Evolutionary conservation across 2,888 invertebrate genomes (phyloP).

Genomic region (Operophtera brumata): DNA sequence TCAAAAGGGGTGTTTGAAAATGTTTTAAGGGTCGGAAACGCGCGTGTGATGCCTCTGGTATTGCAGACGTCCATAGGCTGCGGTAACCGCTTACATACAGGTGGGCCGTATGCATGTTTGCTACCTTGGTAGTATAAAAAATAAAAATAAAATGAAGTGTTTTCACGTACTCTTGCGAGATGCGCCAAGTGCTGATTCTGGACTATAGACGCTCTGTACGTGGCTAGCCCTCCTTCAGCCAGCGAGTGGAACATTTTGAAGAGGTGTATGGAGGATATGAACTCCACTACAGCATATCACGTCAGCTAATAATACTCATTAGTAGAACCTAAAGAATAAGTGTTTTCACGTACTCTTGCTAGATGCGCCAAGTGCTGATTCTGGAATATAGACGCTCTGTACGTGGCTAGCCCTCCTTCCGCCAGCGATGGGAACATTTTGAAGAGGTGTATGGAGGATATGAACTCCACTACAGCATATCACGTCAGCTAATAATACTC

Average conservation of each 20-base stretch:
- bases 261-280: constrained; percentile 96
- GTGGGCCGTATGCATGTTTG: too few species aligned
- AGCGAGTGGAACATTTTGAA: constrained; percentile 98
- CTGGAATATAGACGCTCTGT: constrained; percentile 98
- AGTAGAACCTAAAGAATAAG: too few species aligned
- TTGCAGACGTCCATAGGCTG: too few species aligned
- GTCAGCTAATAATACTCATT: too few species aligned
- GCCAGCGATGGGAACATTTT: constrained; percentile 97
- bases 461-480: constrained; percentile 98
- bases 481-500: too few species aligned
- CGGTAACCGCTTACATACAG: too few species aligned
- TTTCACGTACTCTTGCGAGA: constrained; percentile 86
- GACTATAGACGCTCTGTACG: constrained; percentile 97
- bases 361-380: constrained; percentile 98
- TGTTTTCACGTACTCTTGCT: constrained; percentile 84
- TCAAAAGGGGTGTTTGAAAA: too few species aligned
- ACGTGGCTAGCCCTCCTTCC: constrained; percentile 98
- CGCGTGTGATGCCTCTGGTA: too few species aligned
- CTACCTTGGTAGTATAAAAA: too few species aligned
- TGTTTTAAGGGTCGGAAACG: too few species aligned
- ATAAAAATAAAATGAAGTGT: too few species aligned
- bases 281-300: constrained; percentile 99
- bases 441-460: constrained; percentile 97
- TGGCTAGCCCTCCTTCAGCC: constrained; percentile 98
- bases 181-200: constrained; percentile 99